A percentile compares a stretch with the other conserved stretches of the same genome.
phyloP scores from a whole-genome alignment of 2,888 invertebrate genomes.

The Caenorhabditis uteleia region DNA sequence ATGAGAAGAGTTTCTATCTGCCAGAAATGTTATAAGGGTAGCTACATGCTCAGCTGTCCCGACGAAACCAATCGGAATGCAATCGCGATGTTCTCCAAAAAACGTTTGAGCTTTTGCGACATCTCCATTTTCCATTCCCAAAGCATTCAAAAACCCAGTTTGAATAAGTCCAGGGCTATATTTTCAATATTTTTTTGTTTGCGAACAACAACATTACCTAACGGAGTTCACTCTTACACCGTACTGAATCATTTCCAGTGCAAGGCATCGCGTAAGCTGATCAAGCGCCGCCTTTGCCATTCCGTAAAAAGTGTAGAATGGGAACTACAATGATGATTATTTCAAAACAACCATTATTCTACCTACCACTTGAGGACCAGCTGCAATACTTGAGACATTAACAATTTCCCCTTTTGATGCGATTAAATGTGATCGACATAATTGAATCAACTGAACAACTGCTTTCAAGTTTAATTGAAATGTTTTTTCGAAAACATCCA shows the following conservation, averaged over 20 bases:
- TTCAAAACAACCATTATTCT: too few relatives aligned
- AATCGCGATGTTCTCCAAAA: background rate
- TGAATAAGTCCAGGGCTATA: slow-evolving; percentile 13
- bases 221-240: slow-evolving; percentile 23
- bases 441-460: slow-evolving; percentile 10
- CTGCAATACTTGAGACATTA: slow-evolving; percentile 18
- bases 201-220: slow-evolving; percentile 16
- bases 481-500: slow-evolving; percentile 7
- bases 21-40: too few relatives aligned
- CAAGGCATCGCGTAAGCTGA: slow-evolving; percentile 13
- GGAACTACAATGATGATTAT: background rate
- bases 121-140: too few relatives aligned
- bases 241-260: slow-evolving; percentile 13
- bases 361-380: slow-evolving; percentile 10
- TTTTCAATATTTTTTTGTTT: slow-evolving; percentile 23
- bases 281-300: slow-evolving; percentile 19
- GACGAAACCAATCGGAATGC: background rate
- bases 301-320: slow-evolving; percentile 11
- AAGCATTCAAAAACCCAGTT: too few relatives aligned
- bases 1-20: too few relatives aligned
- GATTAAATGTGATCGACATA: slow-evolving; percentile 5
- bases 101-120: too few relatives aligned
- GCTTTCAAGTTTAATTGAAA: slow-evolving; percentile 10
- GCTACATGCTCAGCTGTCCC: too few relatives aligned
- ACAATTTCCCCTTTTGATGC: slow-evolving; percentile 19